Evolutionary conservation across 2,888 invertebrate genomes (phyloP).

Genomic region (Nasonia oneida): DNA sequence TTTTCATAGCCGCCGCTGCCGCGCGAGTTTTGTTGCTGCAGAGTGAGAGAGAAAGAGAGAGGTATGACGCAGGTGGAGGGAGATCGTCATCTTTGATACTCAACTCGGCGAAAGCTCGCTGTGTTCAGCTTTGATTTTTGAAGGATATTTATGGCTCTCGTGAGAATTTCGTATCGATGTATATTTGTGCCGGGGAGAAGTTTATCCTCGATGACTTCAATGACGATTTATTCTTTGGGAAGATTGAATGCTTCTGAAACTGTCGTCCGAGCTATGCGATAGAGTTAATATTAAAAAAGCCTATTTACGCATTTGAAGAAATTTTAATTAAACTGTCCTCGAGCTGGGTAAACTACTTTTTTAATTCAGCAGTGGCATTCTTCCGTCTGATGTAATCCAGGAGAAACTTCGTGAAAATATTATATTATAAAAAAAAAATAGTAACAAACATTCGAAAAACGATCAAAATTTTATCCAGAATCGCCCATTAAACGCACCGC

Average conservation of each 20-base stretch:
- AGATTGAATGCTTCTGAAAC: too few relatives aligned
- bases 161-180: too few relatives aligned
- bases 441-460: background rate
- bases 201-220: too few relatives aligned
- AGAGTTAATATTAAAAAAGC: too few relatives aligned
- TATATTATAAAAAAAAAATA: too few relatives aligned
- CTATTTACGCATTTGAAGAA: background rate
- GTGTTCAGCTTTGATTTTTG: background rate
- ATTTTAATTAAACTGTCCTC: background rate
- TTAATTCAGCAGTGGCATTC: too few relatives aligned
- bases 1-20: slow-evolving; percentile 56
- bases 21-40: background rate
- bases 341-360: background rate
- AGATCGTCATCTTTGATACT: background rate
- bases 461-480: background rate
- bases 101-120: background rate
- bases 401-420: too few relatives aligned
- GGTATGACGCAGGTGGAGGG: background rate
- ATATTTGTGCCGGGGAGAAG: too few relatives aligned
- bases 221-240: too few relatives aligned
- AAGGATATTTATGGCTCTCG: background rate
- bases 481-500: background rate
- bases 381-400: too few relatives aligned
- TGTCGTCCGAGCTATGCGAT: too few relatives aligned
- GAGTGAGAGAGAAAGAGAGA: slow-evolving; percentile 2